These are phyloP conservation scores for Corythaeola cristata DNA, from an alignment of 2,113 vertebrate species.

Conservation along the genomic window DNA sequence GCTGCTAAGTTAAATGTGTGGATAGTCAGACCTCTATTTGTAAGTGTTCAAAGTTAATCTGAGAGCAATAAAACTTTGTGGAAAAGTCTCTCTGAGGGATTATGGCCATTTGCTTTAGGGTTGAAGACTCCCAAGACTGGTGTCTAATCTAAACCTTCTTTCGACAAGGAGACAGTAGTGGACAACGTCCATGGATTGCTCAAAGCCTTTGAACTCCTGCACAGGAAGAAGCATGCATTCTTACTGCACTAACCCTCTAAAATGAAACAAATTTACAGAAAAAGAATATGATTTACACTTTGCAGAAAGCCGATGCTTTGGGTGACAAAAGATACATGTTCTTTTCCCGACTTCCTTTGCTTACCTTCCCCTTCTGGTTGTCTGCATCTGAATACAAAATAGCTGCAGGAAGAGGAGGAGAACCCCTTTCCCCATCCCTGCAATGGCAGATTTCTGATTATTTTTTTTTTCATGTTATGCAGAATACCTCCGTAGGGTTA, in stretches of 20 bases:
- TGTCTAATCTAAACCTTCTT: not conserved
- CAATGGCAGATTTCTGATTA: not conserved
- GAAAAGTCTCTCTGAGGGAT: not conserved
- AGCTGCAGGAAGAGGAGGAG: not conserved
- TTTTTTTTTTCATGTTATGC: not conserved
- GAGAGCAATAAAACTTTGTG: not conserved
- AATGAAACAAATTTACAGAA: not conserved
- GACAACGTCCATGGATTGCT: not conserved
- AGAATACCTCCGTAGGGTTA: not conserved
- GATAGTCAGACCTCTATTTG: not conserved
- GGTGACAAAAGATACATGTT: not conserved
- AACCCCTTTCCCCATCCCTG: not conserved
- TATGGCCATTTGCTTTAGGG: not conserved
- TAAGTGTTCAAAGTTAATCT: not conserved
- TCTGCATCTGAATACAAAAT: not conserved
- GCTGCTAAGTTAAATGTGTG: not conserved
- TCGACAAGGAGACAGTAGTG: not conserved
- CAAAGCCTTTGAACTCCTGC: not conserved
- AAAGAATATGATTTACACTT: not conserved
- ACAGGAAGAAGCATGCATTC: not conserved
- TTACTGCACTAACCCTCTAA: not conserved
- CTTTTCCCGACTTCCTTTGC: not conserved
- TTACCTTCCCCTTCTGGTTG: not conserved
- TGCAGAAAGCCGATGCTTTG: not conserved
- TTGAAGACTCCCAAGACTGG: not conserved